Base-by-base conservation (phyloP, 2,113 vertebrate species). In the Petroica traversi region DNA sequence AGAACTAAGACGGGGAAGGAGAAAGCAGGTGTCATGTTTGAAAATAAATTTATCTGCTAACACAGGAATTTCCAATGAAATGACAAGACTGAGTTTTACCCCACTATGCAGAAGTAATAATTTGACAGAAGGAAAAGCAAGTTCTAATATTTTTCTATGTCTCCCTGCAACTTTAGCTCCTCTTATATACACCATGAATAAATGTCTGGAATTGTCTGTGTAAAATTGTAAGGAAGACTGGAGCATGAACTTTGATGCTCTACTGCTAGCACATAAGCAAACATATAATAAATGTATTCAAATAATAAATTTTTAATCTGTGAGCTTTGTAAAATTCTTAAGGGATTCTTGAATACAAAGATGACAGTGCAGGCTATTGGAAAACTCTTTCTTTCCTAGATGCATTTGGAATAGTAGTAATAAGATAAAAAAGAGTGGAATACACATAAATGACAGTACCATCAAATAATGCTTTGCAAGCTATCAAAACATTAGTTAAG, bases 281-380 rank as follows among this genome's bases (percentile, higher is more conserved):
- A n/a, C n/a, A n/a, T n/a, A n/a, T n/a, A n/a, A n/a, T n/a, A n/a
- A n/a, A n/a, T n/a, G n/a, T n/a, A n/a, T n/a, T n/a, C n/a, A n/a
- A 46, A 31, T 46, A 29, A 86, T 15, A 48, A 64, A 49, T 48
- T 84, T 64, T 84, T 64, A 48, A 91, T 48, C 4, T 19, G 5
- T 68, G 28, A 77, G 11, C 4, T 84, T 40, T 64, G 5, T 49
- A 12, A 68, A 69, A 36, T 61, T 80, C 15, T 52, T 55, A 73
- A 73, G 29, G 41, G 18, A 0, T 5, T 48, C 26, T 69, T 80
- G 28, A 84, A 77, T 8, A 69, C 25, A 69, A 73, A 77, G 7
- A 5, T 2, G 2, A 36, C 11, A 40, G 25, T 11, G 5, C 0
- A 14, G 13, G 11, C 9, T 52, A 9, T 12, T 67, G 12, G 41